These are phyloP conservation scores for Chinchilla lanigera DNA, from an alignment of 2,113 vertebrate species.

Conservation along the genomic window DNA sequence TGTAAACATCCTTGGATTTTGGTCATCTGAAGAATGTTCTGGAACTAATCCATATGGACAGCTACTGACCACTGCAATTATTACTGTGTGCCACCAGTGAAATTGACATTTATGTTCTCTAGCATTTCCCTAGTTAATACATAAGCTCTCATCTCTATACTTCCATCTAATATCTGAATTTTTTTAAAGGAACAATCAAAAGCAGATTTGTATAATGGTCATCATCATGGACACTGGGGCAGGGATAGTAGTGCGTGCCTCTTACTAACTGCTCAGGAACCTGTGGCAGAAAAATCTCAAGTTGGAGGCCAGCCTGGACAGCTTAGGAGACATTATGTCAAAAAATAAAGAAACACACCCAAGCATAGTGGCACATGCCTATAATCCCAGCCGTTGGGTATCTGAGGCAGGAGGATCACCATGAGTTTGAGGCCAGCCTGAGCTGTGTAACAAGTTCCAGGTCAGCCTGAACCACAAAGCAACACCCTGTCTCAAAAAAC, in stretches of 20 bases:
- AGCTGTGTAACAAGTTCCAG: background rate
- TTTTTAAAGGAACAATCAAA: background rate
- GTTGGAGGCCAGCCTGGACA: background rate
- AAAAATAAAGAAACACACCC: background rate
- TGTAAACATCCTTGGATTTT: too few species aligned
- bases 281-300: background rate
- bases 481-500: background rate
- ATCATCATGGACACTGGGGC: background rate
- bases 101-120: background rate
- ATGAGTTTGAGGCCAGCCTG: background rate
- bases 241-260: background rate
- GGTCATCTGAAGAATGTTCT: background rate
- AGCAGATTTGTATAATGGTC: background rate
- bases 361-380: background rate
- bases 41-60: background rate
- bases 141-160: background rate
- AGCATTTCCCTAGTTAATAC: background rate
- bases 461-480: background rate
- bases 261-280: background rate
- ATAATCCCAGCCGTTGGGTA: background rate
- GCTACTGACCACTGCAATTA: background rate
- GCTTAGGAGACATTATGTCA: background rate
- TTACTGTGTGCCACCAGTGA: background rate
- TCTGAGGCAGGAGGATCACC: background rate
- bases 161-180: background rate